Percentiles rank a stretch among this genome's conserved stretches.
Conservation (phyloP, 2,113 vertebrate genomes). For the Syrmaticus mikado region DNA sequence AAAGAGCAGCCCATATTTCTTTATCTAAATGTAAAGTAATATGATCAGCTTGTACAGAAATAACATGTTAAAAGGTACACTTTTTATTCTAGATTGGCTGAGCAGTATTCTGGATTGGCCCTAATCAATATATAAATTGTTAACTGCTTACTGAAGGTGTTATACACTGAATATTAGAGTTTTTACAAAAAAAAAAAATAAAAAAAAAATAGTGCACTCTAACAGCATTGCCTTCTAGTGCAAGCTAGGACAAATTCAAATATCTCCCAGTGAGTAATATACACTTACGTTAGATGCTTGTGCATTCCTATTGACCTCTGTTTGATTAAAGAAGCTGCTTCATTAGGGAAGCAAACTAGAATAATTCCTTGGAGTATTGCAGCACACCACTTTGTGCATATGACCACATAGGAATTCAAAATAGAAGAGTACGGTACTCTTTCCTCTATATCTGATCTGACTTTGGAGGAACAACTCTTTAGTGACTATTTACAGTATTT, state of each 20-base stretch:
- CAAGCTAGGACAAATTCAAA: constrained; percentile 82
- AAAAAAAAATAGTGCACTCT: constrained; percentile 63
- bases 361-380: constrained; percentile 45
- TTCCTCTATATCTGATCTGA: background rate
- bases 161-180: background rate
- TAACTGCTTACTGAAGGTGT: background rate
- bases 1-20: background rate
- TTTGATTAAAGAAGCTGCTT: constrained; percentile 71
- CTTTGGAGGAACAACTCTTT: background rate
- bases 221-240: constrained; percentile 72
- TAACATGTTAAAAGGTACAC: background rate
- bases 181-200: background rate
- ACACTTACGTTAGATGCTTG: constrained; percentile 44
- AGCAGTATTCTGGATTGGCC: background rate
- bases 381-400: constrained; percentile 7
- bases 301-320: constrained; percentile 35
- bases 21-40: background rate
- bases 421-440: background rate
- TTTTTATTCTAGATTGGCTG: background rate
- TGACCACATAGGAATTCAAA: constrained; percentile 1
- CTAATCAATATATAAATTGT: background rate
- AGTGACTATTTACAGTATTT: background rate
- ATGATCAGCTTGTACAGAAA: background rate
- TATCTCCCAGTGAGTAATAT: constrained; percentile 70
- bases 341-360: constrained; percentile 59